Percentiles rank a stretch among this genome's conserved stretches.
Evolutionary conservation across 2,113 vertebrate genomes (phyloP).

Genomic region (Turnix velox): DNA sequence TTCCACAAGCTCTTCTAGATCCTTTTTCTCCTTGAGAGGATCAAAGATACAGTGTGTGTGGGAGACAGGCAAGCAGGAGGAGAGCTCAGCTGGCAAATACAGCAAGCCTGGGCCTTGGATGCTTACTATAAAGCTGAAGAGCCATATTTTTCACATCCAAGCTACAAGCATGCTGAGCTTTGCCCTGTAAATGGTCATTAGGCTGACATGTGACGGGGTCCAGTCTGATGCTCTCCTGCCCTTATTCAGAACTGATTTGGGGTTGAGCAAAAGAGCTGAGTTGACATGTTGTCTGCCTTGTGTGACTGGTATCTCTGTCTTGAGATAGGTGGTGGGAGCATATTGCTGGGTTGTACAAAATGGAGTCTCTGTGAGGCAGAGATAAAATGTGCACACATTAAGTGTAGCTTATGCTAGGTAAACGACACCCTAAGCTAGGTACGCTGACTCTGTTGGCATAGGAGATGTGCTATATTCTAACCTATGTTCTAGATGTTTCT

Average conservation of each 20-base stretch:
- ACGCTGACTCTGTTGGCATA: not conserved
- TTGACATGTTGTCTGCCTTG: not conserved
- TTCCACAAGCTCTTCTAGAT: slow-evolving; percentile 52
- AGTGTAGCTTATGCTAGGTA: not conserved
- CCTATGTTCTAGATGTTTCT: not conserved
- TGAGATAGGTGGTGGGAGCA: not conserved
- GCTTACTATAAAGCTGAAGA: not conserved
- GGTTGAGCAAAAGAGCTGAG: not conserved
- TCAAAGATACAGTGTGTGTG: slow-evolving; percentile 45
- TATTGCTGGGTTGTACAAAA: not conserved
- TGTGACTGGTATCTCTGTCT: not conserved
- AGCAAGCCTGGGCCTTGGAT: not conserved
- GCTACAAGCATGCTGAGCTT: not conserved
- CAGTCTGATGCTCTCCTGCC: not conserved
- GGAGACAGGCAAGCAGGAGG: not conserved
- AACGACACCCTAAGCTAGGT: not conserved
- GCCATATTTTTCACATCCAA: not conserved
- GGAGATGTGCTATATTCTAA: not conserved
- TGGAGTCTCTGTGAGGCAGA: not conserved
- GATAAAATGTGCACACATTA: not conserved
- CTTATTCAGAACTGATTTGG: not conserved
- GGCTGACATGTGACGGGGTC: not conserved
- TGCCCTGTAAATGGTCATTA: not conserved
- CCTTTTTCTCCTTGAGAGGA: slow-evolving; percentile 5
- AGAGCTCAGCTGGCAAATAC: not conserved